These are phyloP conservation scores for Periplaneta americana DNA, from an alignment of 1,140 invertebrate genomes.

Conservation along the genomic window DNA sequence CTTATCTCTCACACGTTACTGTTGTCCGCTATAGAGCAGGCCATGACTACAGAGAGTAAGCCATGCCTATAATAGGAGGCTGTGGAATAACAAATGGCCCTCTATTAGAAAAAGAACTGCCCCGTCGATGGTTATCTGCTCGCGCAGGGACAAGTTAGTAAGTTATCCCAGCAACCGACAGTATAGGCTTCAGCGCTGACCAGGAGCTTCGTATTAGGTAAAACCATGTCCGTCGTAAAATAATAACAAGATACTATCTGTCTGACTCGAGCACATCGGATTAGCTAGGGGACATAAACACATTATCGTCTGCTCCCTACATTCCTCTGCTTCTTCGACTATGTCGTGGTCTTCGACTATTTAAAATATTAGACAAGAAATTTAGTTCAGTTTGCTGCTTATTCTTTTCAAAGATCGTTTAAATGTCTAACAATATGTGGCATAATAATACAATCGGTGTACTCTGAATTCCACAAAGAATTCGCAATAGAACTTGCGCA, in stretches of 20 bases:
- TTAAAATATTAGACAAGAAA: too few relatives aligned
- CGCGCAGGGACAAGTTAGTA: not conserved
- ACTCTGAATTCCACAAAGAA: too few relatives aligned
- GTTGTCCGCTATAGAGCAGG: not conserved
- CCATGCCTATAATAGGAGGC: not conserved
- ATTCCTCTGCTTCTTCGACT: too few relatives aligned
- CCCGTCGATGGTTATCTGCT: not conserved
- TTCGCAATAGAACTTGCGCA: too few relatives aligned
- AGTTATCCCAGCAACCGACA: not conserved
- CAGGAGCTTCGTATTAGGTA: not conserved
- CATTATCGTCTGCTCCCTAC: too few relatives aligned
- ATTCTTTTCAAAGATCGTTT: too few relatives aligned
- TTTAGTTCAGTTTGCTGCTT: too few relatives aligned
- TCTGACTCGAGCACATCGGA: too few relatives aligned
- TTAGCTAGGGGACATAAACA: not conserved
- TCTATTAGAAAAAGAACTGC: not conserved
- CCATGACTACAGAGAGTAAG: not conserved
- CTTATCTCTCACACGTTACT: not conserved
- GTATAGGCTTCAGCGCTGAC: not conserved
- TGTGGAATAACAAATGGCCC: not conserved
- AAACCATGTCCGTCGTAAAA: not conserved
- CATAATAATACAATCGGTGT: too few relatives aligned
- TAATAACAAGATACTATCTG: not conserved
- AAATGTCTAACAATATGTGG: too few relatives aligned
- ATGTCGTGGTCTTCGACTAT: too few relatives aligned